A percentile compares a stretch with the other conserved stretches of the same genome.
These are phyloP conservation scores for Willowsia nigromaculata DNA, from an alignment of 2,888 invertebrate genomes.

Conservation along the genomic window DNA sequence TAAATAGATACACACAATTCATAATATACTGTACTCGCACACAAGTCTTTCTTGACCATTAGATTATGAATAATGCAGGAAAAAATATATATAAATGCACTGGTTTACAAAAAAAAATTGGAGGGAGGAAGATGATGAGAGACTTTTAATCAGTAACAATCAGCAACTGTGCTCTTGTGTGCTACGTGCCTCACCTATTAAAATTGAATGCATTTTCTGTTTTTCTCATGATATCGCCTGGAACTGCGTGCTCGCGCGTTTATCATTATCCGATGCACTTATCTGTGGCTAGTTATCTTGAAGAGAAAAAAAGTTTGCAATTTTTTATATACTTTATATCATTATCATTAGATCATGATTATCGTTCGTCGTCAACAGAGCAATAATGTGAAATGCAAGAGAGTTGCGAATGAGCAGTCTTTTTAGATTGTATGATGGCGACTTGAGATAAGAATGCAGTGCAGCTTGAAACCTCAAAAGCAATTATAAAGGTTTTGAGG, in stretches of 20 bases:
- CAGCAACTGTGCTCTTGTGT: too few species aligned
- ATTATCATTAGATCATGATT: background rate
- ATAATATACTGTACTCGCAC: background rate
- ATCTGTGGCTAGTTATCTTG: background rate
- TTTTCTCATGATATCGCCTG: background rate
- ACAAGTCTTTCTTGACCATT: background rate
- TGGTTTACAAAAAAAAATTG: too few species aligned
- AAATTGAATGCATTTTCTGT: background rate
- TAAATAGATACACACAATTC: background rate
- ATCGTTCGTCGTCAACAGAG: too few species aligned
- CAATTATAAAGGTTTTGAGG: conserved; percentile 35
- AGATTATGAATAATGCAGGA: background rate
- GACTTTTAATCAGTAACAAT: background rate
- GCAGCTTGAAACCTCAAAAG: background rate
- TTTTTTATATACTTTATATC: background rate
- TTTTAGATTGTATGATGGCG: conserved; percentile 18
- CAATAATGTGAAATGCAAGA: too few species aligned
- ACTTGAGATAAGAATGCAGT: background rate
- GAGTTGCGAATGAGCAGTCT: background rate
- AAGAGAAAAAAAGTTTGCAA: too few species aligned
- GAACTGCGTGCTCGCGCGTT: background rate
- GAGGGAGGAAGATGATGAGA: background rate
- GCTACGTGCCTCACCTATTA: background rate
- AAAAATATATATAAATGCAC: background rate
- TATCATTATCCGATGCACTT: background rate